Evolutionary conservation across 37 sponge, comb jelly and placozoan genomes (phyloP).

Genomic region (Beroe ovata): DNA sequence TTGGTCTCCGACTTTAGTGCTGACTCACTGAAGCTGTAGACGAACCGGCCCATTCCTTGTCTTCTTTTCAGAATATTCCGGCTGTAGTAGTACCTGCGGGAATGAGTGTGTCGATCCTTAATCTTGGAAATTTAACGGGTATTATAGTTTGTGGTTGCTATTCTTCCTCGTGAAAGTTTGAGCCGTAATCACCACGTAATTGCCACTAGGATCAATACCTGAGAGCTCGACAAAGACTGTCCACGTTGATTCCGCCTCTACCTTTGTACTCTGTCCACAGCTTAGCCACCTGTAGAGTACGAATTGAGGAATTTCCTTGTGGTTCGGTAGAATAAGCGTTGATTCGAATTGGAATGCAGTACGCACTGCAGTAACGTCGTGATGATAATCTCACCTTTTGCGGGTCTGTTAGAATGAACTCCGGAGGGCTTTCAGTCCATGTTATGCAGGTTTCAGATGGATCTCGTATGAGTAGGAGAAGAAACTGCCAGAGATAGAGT

Average conservation of each 20-base stretch:
- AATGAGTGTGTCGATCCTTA: too few species aligned
- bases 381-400: too few species aligned
- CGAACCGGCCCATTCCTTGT: conserved; percentile 46
- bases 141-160: too few species aligned
- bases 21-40: conserved; percentile 65
- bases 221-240: conserved; percentile 53
- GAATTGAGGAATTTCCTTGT: not conserved
- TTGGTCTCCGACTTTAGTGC: not conserved
- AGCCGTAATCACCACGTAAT: too few species aligned
- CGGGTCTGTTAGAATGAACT: conserved; percentile 53
- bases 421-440: conserved; percentile 13
- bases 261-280: conserved; percentile 59
- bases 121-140: too few species aligned
- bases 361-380: too few species aligned
- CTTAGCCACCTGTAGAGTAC: conserved; percentile 31
- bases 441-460: conserved; percentile 9
- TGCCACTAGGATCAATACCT: too few species aligned
- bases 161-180: too few species aligned
- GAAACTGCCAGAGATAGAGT: conserved; percentile 52
- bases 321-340: not conserved
- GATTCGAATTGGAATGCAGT: too few species aligned
- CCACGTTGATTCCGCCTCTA: conserved; percentile 20
- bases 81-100: conserved; percentile 65
- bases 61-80: conserved; percentile 21
- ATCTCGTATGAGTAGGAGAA: conserved; percentile 17